Percentiles rank a stretch among this genome's conserved stretches.
Conservation (phyloP, 2,113 vertebrate genomes). For the Microcebus ravelobensis region DNA sequence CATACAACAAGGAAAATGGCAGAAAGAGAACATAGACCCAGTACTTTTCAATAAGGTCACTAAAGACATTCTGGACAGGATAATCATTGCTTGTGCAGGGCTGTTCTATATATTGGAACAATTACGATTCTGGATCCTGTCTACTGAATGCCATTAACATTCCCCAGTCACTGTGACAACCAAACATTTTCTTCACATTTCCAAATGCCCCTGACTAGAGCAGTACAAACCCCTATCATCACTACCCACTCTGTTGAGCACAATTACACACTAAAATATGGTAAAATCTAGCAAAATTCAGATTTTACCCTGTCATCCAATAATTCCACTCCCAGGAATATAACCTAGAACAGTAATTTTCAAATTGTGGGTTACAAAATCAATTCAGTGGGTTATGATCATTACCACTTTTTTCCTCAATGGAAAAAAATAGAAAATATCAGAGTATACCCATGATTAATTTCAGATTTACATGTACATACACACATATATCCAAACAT, state of each 20-base stretch:
- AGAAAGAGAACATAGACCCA: background rate
- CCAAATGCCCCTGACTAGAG: background rate
- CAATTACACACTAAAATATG: background rate
- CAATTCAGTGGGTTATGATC: background rate
- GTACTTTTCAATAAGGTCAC: background rate
- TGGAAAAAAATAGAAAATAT: background rate
- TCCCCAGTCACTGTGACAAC: background rate
- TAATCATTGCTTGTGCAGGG: background rate
- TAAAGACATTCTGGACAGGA: background rate
- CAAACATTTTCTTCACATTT: background rate
- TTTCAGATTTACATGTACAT: slow-evolving; percentile 1
- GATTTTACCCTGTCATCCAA: background rate
- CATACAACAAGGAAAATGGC: background rate
- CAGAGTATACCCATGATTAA: background rate
- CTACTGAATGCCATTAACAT: background rate
- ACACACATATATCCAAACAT: background rate
- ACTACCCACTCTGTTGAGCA: background rate
- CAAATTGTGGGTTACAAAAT: slow-evolving; percentile 29
- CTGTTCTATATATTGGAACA: background rate
- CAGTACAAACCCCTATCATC: background rate
- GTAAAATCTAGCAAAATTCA: background rate
- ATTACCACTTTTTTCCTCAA: background rate
- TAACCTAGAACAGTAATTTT: slow-evolving; percentile 14
- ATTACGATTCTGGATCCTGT: background rate
- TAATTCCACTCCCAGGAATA: background rate